phyloP scores from a whole-genome alignment of 2,797 vertebrate genomes.

The Pseudochirops corinnae region DNA sequence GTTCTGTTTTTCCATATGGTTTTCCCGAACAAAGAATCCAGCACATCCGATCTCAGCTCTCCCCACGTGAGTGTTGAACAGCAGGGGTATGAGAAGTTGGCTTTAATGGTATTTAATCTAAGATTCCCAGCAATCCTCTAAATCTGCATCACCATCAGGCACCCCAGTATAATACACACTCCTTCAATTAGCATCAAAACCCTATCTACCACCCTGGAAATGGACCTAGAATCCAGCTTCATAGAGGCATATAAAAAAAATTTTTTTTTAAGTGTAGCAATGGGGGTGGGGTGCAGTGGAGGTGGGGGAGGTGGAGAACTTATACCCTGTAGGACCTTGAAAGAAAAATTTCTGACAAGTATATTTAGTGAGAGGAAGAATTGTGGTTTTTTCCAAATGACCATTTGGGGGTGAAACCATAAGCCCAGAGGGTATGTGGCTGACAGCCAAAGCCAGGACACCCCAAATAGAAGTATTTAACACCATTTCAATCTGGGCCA shows the following conservation, averaged over 20 bases:
- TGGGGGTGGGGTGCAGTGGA: not conserved
- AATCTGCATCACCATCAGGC: conserved; percentile 81
- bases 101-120: conserved; percentile 83
- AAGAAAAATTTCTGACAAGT: not conserved
- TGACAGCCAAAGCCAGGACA: not conserved
- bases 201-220: conserved; percentile 54
- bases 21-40: conserved; percentile 81
- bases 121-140: conserved; percentile 81
- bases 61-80: conserved; percentile 76
- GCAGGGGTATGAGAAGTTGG: conserved; percentile 83
- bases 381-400: not conserved
- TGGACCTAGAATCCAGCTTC: conserved; percentile 63
- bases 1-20: conserved; percentile 82
- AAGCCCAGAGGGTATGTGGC: not conserved
- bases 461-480: conserved; percentile 34
- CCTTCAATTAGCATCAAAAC: conserved; percentile 79
- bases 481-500: conserved; percentile 43
- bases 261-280: not conserved
- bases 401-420: not conserved
- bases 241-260: not conserved
- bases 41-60: conserved; percentile 81
- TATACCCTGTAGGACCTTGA: not conserved
- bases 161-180: conserved; percentile 77
- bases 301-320: not conserved
- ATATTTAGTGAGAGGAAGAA: not conserved